These are phyloP conservation scores for Sebastolobus alascanus DNA, from an alignment of 2,797 vertebrate species.

Conservation along the genomic window DNA sequence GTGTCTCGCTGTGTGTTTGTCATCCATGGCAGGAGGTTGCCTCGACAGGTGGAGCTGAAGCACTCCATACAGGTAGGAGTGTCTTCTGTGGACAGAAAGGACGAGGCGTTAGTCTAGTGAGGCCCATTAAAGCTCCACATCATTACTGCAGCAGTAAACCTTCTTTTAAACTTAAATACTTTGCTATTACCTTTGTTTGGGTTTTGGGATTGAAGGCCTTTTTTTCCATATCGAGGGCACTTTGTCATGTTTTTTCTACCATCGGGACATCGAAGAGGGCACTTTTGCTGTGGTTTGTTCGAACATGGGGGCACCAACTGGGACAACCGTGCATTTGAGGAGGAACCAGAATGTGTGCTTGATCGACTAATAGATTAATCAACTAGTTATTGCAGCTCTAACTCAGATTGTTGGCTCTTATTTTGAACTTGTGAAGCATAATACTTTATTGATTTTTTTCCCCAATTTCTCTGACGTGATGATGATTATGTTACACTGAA, in stretches of 20 bases:
- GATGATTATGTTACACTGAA: neutral
- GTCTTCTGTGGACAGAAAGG: constrained; percentile 65
- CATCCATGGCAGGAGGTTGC: constrained; percentile 83
- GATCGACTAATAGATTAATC: neutral
- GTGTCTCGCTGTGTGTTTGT: constrained; percentile 39
- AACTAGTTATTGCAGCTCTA: neutral
- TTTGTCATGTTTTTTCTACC: too few species aligned
- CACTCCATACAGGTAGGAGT: constrained; percentile 89
- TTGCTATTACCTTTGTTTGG: neutral
- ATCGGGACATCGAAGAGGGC: too few species aligned
- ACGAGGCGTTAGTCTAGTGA: neutral
- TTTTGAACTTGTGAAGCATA: neutral
- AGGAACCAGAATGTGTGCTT: neutral
- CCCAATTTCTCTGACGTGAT: neutral
- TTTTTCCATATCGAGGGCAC: neutral
- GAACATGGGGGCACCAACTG: too few species aligned
- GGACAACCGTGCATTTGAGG: neutral
- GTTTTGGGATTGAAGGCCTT: neutral
- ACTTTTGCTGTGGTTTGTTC: too few species aligned
- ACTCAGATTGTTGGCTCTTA: neutral
- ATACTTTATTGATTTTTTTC: neutral
- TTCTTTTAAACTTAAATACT: neutral
- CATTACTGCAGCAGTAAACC: neutral
- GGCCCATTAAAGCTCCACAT: neutral
- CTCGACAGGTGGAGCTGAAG: constrained; percentile 84